phyloP scores from a whole-genome alignment of 2,113 vertebrate species.

The Halichoerus grypus region DNA sequence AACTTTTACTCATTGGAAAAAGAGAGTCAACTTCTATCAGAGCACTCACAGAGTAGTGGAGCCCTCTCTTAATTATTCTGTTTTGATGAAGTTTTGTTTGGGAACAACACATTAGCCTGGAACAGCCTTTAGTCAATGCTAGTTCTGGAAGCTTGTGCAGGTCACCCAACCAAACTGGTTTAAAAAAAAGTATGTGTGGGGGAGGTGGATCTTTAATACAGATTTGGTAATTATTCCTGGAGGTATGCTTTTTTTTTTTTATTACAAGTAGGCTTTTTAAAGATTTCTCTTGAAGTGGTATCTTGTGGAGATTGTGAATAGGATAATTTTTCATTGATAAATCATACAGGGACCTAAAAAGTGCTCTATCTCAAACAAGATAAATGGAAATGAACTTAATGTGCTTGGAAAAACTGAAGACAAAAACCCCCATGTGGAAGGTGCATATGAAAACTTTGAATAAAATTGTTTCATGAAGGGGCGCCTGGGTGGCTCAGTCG shows the following conservation, averaged over 20 bases:
- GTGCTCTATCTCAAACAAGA: not conserved
- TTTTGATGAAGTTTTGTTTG: constrained; percentile 15
- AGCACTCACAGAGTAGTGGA: not conserved
- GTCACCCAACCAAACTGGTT: not conserved
- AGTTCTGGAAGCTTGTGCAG: not conserved
- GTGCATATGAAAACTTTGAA: not conserved
- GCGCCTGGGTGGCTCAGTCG: no score
- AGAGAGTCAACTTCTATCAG: not conserved
- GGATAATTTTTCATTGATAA: not conserved
- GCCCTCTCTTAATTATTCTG: not conserved
- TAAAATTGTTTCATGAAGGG: not conserved
- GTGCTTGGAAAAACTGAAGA: not conserved
- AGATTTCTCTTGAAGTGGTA: not conserved
- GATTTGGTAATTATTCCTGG: not conserved
- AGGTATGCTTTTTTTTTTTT: not conserved
- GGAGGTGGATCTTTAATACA: not conserved
- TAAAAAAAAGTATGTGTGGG: not conserved
- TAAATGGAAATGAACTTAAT: not conserved
- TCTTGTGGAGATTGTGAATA: not conserved
- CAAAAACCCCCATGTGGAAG: not conserved
- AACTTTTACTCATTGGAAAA: not conserved
- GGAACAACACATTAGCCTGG: not conserved
- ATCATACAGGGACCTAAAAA: not conserved
- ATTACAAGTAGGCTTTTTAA: not conserved
- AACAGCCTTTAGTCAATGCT: not conserved